A percentile compares a stretch with the other conserved stretches of the same genome.
Conservation (phyloP, 2,797 vertebrate species). For the Spondyliosoma cantharus region DNA sequence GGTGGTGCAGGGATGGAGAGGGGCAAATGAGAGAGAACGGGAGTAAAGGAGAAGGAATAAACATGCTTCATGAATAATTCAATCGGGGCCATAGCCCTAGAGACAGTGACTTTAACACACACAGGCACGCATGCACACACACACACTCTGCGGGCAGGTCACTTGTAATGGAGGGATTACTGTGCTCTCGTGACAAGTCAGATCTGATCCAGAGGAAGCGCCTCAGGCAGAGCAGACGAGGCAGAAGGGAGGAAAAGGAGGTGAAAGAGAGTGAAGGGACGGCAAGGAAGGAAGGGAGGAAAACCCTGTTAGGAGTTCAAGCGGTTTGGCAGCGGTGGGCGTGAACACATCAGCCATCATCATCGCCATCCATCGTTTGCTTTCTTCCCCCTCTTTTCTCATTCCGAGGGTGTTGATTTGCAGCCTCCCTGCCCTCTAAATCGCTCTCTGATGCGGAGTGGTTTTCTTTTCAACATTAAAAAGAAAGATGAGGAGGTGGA, state of each 20-base stretch:
- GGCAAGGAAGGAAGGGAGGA: neutral
- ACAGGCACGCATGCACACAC: slow-evolving; percentile 29
- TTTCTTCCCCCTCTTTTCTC: neutral
- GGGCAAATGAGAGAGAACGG: slow-evolving; percentile 40
- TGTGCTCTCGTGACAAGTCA: slow-evolving; percentile 67
- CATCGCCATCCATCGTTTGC: slow-evolving; percentile 6
- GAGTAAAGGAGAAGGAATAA: slow-evolving; percentile 60
- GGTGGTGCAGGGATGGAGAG: slow-evolving; percentile 14
- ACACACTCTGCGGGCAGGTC: slow-evolving; percentile 54
- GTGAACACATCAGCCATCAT: slow-evolving; percentile 19
- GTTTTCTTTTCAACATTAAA: slow-evolving; percentile 45
- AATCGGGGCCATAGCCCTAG: slow-evolving; percentile 62
- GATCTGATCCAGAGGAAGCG: slow-evolving; percentile 63
- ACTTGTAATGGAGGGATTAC: slow-evolving; percentile 76
- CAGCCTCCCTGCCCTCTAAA: slow-evolving; percentile 29
- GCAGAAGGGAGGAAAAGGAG: slow-evolving; percentile 1
- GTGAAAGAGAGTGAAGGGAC: slow-evolving; percentile 12
- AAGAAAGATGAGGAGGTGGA: slow-evolving; percentile 13
- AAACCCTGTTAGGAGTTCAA: slow-evolving; percentile 39
- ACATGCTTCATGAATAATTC: slow-evolving; percentile 75
- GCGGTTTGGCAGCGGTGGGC: slow-evolving; percentile 27
- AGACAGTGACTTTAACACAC: slow-evolving; percentile 59
- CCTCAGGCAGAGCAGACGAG: slow-evolving; percentile 48
- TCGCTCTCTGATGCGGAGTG: slow-evolving; percentile 38
- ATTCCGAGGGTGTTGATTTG: slow-evolving; percentile 24